Percentiles rank a stretch among this genome's conserved stretches.
Conservation (phyloP, 2,113 vertebrate genomes). For the Tragelaphus strepsiceros region DNA sequence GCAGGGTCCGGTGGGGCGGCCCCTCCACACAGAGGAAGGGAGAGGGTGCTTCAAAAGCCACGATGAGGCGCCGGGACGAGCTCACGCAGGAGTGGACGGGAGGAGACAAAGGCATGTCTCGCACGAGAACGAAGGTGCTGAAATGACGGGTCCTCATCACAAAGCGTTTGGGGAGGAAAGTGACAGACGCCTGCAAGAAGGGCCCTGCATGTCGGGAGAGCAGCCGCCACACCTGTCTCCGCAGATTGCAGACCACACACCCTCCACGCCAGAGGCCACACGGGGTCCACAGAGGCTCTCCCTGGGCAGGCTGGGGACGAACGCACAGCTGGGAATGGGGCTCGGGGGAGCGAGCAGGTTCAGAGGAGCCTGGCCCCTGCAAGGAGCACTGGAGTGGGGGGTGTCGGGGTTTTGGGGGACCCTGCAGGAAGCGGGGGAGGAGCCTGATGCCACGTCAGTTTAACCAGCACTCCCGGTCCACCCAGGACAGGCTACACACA, state of each 20-base stretch:
- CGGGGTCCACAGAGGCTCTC: neutral
- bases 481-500: neutral
- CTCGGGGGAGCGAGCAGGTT: neutral
- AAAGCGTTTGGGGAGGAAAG: neutral
- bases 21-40: neutral
- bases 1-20: neutral
- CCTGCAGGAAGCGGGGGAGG: neutral
- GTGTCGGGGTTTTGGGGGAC: neutral
- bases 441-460: neutral
- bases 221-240: accelerated
- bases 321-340: neutral
- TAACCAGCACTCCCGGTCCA: neutral
- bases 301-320: neutral
- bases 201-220: neutral
- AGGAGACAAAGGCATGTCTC: neutral
- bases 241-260: neutral
- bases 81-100: neutral
- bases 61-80: neutral
- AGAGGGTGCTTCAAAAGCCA: neutral
- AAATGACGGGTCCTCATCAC: neutral
- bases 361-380: neutral
- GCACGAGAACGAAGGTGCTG: neutral
- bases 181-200: neutral
- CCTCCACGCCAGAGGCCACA: neutral
- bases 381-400: neutral